A percentile compares a stretch with the other conserved stretches of the same genome.
Conservation (phyloP, 1,140 invertebrate genomes). For the Contarinia nasturtii region DNA sequence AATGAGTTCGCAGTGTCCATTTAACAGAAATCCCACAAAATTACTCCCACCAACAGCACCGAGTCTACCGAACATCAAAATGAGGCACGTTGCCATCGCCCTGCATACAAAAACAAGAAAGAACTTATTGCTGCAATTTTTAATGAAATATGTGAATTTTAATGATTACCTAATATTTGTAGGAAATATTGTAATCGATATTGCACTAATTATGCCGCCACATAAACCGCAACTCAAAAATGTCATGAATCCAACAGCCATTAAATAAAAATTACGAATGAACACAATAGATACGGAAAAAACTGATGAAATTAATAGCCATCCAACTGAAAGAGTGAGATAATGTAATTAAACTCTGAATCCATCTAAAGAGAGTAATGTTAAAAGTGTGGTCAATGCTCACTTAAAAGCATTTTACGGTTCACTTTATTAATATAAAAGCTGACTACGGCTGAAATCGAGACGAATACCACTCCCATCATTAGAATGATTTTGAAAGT, state of each 20-base stretch:
- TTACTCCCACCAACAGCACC: constrained; percentile 23
- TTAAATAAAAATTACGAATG: constrained; percentile 9
- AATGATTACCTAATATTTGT: constrained; percentile 13
- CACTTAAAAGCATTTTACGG: constrained; percentile 16
- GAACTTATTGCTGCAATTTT: neutral
- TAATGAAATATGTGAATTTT: neutral
- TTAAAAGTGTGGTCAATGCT: constrained; percentile 5
- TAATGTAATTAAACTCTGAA: no score
- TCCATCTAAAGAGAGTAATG: neutral
- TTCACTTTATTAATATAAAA: constrained; percentile 16
- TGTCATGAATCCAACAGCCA: constrained; percentile 13
- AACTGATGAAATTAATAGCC: constrained; percentile 11
- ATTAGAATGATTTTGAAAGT: neutral
- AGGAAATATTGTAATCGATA: constrained; percentile 24
- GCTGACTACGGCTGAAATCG: constrained; percentile 16
- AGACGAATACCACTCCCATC: constrained; percentile 10
- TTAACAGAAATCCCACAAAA: constrained; percentile 17
- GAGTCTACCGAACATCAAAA: constrained; percentile 25
- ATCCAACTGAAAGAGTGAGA: constrained; percentile 9
- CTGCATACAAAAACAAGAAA: constrained; percentile 9
- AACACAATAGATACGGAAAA: constrained; percentile 11
- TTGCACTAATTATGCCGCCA: constrained; percentile 20
- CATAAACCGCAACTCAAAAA: constrained; percentile 20
- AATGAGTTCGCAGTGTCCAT: constrained; percentile 16
- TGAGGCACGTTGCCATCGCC: constrained; percentile 26